Conservation (phyloP, 2,888 invertebrate species). For the Scaptodrosophila latifasciaeformis region DNA sequence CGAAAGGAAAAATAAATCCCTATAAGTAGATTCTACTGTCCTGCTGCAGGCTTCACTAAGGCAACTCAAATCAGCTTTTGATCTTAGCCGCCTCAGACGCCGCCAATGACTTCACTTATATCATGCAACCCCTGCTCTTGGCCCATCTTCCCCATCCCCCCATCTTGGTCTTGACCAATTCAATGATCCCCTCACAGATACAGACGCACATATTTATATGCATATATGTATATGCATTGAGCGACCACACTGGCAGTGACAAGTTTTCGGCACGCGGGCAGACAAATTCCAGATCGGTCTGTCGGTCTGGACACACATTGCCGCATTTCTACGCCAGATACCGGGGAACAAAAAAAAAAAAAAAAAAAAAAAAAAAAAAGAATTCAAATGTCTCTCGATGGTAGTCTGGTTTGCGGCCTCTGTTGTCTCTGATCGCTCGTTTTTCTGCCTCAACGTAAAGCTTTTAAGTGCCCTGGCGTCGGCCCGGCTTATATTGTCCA, state of each 20-base stretch:
- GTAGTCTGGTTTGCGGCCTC: not conserved
- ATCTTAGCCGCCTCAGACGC: slow-evolving; percentile 42
- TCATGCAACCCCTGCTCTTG: slow-evolving; percentile 4
- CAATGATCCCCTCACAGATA: too few species aligned
- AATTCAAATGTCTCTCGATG: not conserved
- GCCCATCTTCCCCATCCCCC: too few species aligned
- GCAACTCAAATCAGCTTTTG: slow-evolving; percentile 61
- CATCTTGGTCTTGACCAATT: too few species aligned
- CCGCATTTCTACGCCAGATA: not conserved
- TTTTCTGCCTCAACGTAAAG: slow-evolving; percentile 36
- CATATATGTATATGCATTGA: not conserved
- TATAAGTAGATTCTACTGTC: slow-evolving; percentile 17
- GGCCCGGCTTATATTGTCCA: slow-evolving; percentile 56
- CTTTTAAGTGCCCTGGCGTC: slow-evolving; percentile 72
- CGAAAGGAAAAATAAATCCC: slow-evolving; percentile 14
- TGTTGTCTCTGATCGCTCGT: not conserved
- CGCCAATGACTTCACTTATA: slow-evolving; percentile 3
- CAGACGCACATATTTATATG: too few species aligned
- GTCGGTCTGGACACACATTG: slow-evolving; percentile 1
- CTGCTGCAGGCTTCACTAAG: slow-evolving; percentile 13
- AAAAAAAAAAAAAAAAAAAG: too few species aligned
- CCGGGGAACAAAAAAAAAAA: too few species aligned
- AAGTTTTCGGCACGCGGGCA: slow-evolving; percentile 73
- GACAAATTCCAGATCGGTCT: slow-evolving; percentile 59
- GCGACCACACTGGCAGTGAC: slow-evolving; percentile 64